These are phyloP conservation scores for Taenaris catops DNA, from an alignment of 2,888 invertebrate genomes.

Conservation along the genomic window DNA sequence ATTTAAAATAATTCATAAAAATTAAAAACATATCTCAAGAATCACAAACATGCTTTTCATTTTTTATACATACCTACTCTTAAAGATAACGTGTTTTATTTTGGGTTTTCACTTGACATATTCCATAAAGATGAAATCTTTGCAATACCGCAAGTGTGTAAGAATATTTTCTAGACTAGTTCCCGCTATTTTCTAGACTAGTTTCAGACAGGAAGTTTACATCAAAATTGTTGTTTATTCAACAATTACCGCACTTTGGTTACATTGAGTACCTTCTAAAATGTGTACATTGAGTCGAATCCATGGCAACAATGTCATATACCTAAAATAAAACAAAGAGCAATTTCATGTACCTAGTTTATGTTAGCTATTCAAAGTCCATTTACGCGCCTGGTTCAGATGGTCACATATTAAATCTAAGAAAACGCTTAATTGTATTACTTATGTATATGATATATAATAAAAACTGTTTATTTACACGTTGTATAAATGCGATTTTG, in stretches of 20 bases:
- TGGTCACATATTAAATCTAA: background rate
- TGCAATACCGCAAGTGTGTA: no score
- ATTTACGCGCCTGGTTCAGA: constrained; percentile 1
- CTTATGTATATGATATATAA: no score
- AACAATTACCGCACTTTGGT: constrained; percentile 4
- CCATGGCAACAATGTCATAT: constrained; percentile 9
- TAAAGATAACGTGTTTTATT: no score
- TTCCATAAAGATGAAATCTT: no score
- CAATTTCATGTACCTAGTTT: constrained; percentile 12
- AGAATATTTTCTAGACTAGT: background rate
- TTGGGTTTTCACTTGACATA: no score
- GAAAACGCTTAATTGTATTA: no score
- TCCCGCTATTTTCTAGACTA: background rate
- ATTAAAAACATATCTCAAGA: no score
- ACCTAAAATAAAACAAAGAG: constrained; percentile 16
- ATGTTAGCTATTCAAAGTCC: constrained; percentile 5
- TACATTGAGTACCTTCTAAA: constrained; percentile 6
- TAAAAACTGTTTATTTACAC: no score
- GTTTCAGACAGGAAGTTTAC: constrained; percentile 7
- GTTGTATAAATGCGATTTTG: no score
- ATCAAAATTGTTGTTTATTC: constrained; percentile 5
- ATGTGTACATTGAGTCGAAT: constrained; percentile 2
- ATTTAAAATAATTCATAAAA: no score
- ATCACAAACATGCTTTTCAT: no score
- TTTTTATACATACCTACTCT: no score